A percentile compares a stretch with the other conserved stretches of the same genome.
Conservation (phyloP, 2,113 vertebrate genomes). For the Struthio camelus region DNA sequence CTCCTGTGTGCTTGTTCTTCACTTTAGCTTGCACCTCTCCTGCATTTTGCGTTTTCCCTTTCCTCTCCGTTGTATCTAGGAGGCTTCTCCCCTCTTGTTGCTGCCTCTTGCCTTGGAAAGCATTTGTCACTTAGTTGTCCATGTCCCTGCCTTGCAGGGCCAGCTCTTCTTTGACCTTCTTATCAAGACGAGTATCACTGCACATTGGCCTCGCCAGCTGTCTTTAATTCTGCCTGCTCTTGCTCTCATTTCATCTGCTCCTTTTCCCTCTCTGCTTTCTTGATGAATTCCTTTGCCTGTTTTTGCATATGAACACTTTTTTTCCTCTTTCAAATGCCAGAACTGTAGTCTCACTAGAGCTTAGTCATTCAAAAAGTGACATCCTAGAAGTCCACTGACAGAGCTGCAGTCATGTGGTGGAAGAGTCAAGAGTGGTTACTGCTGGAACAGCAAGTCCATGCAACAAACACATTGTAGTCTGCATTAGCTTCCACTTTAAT, state of each 20-base stretch:
- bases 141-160: too few relatives aligned
- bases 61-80: background rate
- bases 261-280: background rate
- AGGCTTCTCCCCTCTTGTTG: background rate
- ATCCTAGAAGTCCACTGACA: background rate
- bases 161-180: background rate
- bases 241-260: background rate
- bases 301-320: background rate
- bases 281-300: background rate
- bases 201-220: background rate
- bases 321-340: background rate
- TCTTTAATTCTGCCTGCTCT: background rate
- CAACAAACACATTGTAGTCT: background rate
- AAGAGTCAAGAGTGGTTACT: background rate
- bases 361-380: background rate
- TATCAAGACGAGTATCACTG: accelerated
- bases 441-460: background rate
- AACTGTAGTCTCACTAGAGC: background rate
- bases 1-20: background rate
- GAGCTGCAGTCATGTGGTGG: background rate
- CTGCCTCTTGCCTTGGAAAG: background rate
- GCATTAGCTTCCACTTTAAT: background rate
- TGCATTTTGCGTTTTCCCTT: background rate
- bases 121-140: background rate
- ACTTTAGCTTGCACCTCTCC: background rate